Base-by-base conservation (phyloP, 2,113 vertebrate species). In the Phalacrocorax carbo region DNA sequence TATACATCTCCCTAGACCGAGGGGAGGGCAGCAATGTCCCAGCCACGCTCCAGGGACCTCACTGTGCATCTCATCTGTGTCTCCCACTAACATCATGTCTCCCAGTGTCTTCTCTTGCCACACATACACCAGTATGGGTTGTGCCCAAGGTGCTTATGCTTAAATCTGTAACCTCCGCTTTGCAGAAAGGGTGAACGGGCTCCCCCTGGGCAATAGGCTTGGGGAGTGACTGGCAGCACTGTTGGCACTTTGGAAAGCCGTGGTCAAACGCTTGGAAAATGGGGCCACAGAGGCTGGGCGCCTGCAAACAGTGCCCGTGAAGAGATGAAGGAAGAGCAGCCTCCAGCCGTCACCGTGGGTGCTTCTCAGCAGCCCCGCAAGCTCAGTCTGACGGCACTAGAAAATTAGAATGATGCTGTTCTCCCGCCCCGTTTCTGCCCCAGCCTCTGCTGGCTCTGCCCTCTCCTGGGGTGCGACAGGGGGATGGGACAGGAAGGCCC, bases 401-500 rank as follows among this genome's bases (percentile, higher is more conserved):
- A 48, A 48, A 48, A 48, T 19, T 48, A 48, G 46, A 48, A 48
- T 19, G 19, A 20, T 19, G 46, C 46, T 8, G 19, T 85, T 57
- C 20, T 77, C 52, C 42, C 61, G 86, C 57, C 69, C 36, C 4
- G 2, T 40, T 90, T 75, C 51, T 90, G 36, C 46, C 42, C 81
- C 12, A 6, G 71, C n/a, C 76, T 55, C 19, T 0, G 0, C n/a
- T 82, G 61, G 30, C 73, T 81, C 44, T 88, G 70, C 79, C 89
- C 64, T 65, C 77, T 79, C 73, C 66, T 0, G 6, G 8, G 13
- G 46, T 16, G 25, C 82, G 34, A 26, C 83, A 86, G 92, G 81
- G 82, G 93, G 86, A 85, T 75, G 86, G 91, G 72, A 94, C 96
- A 96, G 97, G 96, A 97, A 98, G 96, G 79, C 75, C 88, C 90